Conservation (phyloP, 1,140 invertebrate species). For the Drosophila ironensis region DNA sequence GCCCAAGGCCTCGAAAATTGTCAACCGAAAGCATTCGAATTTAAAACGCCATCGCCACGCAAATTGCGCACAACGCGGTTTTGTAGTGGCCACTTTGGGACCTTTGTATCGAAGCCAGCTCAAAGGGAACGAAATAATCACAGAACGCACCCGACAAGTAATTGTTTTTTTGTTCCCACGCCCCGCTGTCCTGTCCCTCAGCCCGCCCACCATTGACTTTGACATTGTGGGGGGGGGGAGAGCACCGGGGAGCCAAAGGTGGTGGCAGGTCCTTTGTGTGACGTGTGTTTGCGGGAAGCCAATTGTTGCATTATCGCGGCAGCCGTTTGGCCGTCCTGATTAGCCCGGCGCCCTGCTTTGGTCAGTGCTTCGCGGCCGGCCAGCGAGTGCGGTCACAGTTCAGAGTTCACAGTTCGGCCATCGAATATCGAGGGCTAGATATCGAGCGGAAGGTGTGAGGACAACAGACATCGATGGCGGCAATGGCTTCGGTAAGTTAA, state of each 20-base stretch:
- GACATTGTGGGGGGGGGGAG: background rate
- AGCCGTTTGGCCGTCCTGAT: conserved; percentile 7
- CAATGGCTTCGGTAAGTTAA: conserved; percentile 37
- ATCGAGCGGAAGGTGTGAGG: background rate
- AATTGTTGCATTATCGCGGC: conserved; percentile 60
- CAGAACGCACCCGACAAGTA: too few relatives aligned
- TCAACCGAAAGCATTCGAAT: conserved; percentile 13
- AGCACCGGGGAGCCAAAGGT: background rate
- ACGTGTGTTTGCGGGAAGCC: conserved; percentile 35
- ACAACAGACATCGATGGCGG: conserved; percentile 5
- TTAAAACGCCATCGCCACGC: conserved; percentile 31
- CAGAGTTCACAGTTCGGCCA: background rate
- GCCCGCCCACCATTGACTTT: background rate
- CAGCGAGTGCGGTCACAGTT: conserved; percentile 52
- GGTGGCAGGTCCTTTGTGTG: conserved; percentile 17
- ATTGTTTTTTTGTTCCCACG: conserved; percentile 47
- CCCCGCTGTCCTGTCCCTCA: too few relatives aligned
- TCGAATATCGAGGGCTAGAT: conserved; percentile 1
- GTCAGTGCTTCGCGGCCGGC: conserved; percentile 41
- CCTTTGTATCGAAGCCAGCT: too few relatives aligned
- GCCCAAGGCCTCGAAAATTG: conserved; percentile 50
- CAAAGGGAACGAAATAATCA: background rate
- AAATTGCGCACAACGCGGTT: conserved; percentile 10
- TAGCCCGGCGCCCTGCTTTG: background rate
- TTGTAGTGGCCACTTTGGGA: conserved; percentile 4